Base-by-base conservation (phyloP, 2,888 invertebrate species). In the Apamea crenata region DNA sequence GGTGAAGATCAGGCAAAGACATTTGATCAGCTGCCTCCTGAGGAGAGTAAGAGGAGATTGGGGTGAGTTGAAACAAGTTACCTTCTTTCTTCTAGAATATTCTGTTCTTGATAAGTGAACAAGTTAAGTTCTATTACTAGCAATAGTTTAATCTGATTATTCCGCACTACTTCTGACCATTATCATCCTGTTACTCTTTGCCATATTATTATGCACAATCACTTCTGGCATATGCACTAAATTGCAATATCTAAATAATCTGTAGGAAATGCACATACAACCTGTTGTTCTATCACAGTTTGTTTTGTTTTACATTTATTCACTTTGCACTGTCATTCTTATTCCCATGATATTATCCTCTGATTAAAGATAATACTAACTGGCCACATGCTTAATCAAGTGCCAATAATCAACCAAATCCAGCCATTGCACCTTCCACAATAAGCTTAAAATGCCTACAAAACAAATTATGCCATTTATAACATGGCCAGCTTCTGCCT, bases 1-100 rank as follows among this genome's bases (percentile, higher is more conserved):
- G 99, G 99, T 0, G 99, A 99, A 93, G 99, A 99, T 87, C 98
- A 98, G 89, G 99, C 99, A 0, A 99, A 99, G 93, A 98, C 98
- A 7, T 99, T 99, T 93, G 99, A 99, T 93, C 98, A 99, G 90
- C 97, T 99, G 68, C 97, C 98, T 0, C 99, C 99, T 5, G 99
- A 99, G 94, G 99, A 99, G 94, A 99, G 99, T 95, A 98, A 98
- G 92, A 97, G 99, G 77, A 97, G 99, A 92, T 96, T 99, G 50
- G 98, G 98, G 97, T 98, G 95, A 92, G 94, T 88, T 40, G 0
- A 40, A 36, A 47, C n/a, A 47, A 47, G 10, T 36, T 77, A 76
- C 14, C 14, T n/a, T 21, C 32, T 59, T 44, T 75, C 7, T 56
- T 56, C 12, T 74, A 29, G 40, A 29, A 53, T 25, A 53, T 40